Evolutionary conservation across 2,888 invertebrate species (phyloP), one percentile per base, ranked within the genome.

Genomic region (Oxyteleia sp.): DNA sequence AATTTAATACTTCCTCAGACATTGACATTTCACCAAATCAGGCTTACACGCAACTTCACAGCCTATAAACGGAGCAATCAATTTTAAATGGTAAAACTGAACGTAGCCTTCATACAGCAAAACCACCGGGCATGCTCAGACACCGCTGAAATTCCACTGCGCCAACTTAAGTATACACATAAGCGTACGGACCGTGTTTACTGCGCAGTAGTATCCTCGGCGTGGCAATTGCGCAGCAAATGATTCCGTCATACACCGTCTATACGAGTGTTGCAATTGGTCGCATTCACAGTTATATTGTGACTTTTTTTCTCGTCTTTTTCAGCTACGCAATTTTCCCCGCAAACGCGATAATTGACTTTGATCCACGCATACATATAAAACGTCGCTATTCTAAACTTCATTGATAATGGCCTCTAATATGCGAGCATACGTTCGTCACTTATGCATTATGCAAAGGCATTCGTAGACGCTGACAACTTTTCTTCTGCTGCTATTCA

Each of bases 321-420:
- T 61, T 51, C 20, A 61, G 43, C 61, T 45, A 78, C 76, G 63
- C 78, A 79, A 68, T 71, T 79, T 79, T 63, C 7, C 55, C 45
- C 55, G 63, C 55, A 55, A 55, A 71, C 53, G 51, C 38, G 61
- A 79, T 59, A 68, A 68, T 68, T 76, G 76, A 66, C 66, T 76
- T 57, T 66, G 59, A 49, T 49, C 57, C 63, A 69, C 69, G 69
- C 69, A 69, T 66, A 75, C 76, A 76, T 53, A 59, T 68, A 49
- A 63, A 53, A 69, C 43, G n/a, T 15, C 59, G 16, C 57, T 16
- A 51, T 45, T 66, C 47, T 16, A 26, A 63, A 47, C 61, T 61
- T 61, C 68, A 61, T 74, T 81, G 80, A 81, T 81, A 81, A 81
- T 74, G 80, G 74, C 59, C 74, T 59, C 43, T 47, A 66, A 74